Percentiles rank a stretch among this genome's conserved stretches.
These are phyloP conservation scores for Empidonax traillii DNA, from an alignment of 2,113 vertebrate genomes.

Conservation along the genomic window DNA sequence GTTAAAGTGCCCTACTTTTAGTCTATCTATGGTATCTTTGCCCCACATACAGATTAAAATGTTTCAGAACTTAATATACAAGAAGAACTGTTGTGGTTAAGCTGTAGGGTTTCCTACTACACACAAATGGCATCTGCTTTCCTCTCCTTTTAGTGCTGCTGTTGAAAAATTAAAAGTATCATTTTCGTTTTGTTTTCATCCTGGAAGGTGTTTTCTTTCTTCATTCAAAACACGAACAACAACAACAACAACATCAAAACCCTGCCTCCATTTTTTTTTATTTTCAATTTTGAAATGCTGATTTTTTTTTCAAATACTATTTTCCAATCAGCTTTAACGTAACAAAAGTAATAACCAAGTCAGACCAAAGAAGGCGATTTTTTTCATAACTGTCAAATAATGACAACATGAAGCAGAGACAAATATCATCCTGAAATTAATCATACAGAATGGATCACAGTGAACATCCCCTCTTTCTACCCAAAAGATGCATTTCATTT, in stretches of 20 bases:
- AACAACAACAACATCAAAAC: not conserved
- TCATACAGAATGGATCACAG: not conserved
- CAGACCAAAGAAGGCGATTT: not conserved
- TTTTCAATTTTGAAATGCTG: not conserved
- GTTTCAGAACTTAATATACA: not conserved
- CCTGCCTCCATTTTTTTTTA: accelerated
- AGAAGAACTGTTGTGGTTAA: not conserved
- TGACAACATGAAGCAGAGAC: not conserved
- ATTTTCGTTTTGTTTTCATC: not conserved
- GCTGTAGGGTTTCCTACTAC: not conserved
- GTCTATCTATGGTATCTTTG: not conserved
- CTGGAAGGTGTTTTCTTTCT: not conserved
- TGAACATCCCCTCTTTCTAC: not conserved
- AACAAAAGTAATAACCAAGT: not conserved
- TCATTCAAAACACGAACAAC: not conserved
- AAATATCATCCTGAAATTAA: conserved; percentile 33
- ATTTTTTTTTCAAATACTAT: not conserved
- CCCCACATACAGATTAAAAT: not conserved
- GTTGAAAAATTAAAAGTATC: not conserved
- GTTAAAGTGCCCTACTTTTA: not conserved
- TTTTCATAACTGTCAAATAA: conserved; percentile 26
- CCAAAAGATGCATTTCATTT: conserved; percentile 37
- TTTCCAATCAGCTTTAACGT: not conserved
- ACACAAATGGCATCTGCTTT: not conserved
- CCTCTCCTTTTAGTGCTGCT: not conserved